Evolutionary conservation across 2,113 vertebrate species (phyloP).

Genomic region (Saguinus midas): DNA sequence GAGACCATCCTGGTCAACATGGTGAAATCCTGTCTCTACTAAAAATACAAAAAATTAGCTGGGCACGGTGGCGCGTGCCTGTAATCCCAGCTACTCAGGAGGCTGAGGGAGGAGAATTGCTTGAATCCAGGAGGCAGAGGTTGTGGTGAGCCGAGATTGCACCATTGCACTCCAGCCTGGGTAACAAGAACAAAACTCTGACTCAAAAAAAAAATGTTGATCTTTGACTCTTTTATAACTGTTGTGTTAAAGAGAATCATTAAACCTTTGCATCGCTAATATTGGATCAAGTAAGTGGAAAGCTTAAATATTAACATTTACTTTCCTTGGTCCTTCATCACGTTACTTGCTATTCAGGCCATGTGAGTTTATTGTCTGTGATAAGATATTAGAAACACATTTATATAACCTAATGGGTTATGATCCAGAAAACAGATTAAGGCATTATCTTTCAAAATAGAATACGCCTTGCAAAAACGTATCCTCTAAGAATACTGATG

Average conservation of each 20-base stretch:
- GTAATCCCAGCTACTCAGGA: too few relatives aligned
- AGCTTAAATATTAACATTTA: slow-evolving; percentile 67
- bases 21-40: too few relatives aligned
- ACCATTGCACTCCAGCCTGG: too few relatives aligned
- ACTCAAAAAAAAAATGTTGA: slow-evolving; percentile 21
- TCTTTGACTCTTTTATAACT: slow-evolving; percentile 32
- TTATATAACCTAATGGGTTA: neutral
- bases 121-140: too few relatives aligned
- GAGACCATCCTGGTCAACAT: too few relatives aligned
- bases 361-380: slow-evolving; percentile 44
- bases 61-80: too few relatives aligned
- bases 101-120: too few relatives aligned
- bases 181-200: too few relatives aligned
- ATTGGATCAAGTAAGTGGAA: slow-evolving; percentile 13
- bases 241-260: slow-evolving; percentile 43
- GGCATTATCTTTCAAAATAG: neutral
- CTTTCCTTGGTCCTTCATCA: slow-evolving; percentile 32
- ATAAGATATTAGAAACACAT: slow-evolving; percentile 41
- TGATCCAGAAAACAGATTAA: slow-evolving; percentile 30
- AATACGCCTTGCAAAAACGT: neutral
- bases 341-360: neutral
- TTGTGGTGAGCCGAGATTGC: too few relatives aligned
- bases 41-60: too few relatives aligned
- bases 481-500: neutral
- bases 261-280: slow-evolving; percentile 34